Base-by-base conservation (phyloP, 2,797 vertebrate genomes). In the Dendrocincla fuliginosa region DNA sequence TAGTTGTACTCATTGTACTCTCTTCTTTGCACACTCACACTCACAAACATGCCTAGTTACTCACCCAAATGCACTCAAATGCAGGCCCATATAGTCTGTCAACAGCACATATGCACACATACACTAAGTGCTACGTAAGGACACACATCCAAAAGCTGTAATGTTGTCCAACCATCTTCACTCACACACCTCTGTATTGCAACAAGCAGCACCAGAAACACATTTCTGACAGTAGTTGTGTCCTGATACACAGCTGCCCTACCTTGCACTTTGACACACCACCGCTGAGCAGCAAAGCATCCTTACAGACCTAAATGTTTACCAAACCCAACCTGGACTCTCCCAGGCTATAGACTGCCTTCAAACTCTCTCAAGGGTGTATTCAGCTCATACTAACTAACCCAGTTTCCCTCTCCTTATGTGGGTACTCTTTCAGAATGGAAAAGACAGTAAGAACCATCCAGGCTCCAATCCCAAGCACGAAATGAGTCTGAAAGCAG, bases 61-160 rank as follows among this genome's bases (percentile, higher is more conserved):
- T 79, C 33, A 73, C 25, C 17, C 24, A 84, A 88, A 80, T 9
- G 27, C 78, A 73, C 23, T 41, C 52, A 74, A 81, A 49, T 32
- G 23, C 78, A 83, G 6, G 32, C 28, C 35, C 16, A 41, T 7
- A 8, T 1, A 65, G 25, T 18, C 47, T 84, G 47, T 33, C 42
- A n/a, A 27, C 17, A 78, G 79, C 23, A 42, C 1, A 5, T 15
- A 33, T 2, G 3, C n/a, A 46, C 0, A 0, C 6, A 6, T 5
- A n/a, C 14, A 9, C 46, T 13, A 44, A 53, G 37, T 53, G 53
- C 25, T 52, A 9, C 6, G 2, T 11, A 61, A 65, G 28, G 22
- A 30, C 5, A 9, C 25, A 10, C 13, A 63, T 9, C 32, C 63
- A 71, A 37, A 85, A 61, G 16, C 57, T 32, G 18, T 28, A 52